These are phyloP conservation scores for Pseudochirops corinnae DNA, from an alignment of 2,797 vertebrate genomes.

Conservation along the genomic window DNA sequence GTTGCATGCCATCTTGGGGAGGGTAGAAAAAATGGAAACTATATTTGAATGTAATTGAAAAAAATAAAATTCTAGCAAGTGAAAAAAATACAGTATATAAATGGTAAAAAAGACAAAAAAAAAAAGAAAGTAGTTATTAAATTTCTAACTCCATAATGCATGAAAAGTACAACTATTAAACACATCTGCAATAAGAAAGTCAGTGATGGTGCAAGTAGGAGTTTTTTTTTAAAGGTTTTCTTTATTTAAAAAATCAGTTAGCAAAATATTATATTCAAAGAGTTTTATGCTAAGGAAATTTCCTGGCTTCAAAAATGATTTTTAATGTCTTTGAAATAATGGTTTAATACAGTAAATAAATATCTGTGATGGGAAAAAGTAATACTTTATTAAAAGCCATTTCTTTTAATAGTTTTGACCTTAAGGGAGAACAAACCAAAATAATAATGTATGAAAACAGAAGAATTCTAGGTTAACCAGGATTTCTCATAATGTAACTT, in stretches of 20 bases:
- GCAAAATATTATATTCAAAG: background rate
- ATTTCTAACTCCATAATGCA: background rate
- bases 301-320: background rate
- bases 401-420: background rate
- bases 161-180: background rate
- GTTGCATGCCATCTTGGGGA: too few relatives aligned
- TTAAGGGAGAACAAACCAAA: background rate
- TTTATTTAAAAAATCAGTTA: background rate
- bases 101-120: background rate
- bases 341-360: background rate
- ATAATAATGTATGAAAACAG: conserved; percentile 13
- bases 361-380: background rate
- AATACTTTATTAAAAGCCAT: background rate
- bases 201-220: background rate
- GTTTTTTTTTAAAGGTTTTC: background rate
- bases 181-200: background rate
- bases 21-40: too few relatives aligned
- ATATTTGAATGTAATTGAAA: too few relatives aligned
- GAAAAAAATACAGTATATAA: too few relatives aligned
- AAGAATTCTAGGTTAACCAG: background rate
- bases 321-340: background rate
- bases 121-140: background rate
- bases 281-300: background rate
- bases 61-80: too few relatives aligned
- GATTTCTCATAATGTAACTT: background rate